Conservation (phyloP, 1,140 invertebrate species). For the Apis laboriosa region DNA sequence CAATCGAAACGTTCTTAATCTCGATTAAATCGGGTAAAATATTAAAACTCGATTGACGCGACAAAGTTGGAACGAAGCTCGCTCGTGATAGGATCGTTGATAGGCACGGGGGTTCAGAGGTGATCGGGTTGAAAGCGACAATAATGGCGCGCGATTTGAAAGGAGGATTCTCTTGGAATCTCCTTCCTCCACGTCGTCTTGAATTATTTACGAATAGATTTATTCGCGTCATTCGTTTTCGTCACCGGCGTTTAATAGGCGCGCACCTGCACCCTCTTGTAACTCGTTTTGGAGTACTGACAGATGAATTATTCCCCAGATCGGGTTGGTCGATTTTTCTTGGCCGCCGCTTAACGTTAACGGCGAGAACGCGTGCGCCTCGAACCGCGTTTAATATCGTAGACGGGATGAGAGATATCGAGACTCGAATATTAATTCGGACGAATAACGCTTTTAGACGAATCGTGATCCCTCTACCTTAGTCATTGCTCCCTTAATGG, state of each 20-base stretch:
- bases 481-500: conserved; percentile 22
- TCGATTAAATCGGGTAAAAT: background rate
- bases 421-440: conserved; percentile 38
- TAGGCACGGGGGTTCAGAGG: background rate
- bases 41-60: background rate
- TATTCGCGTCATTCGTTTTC: conserved; percentile 40
- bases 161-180: background rate
- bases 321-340: conserved; percentile 49
- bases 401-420: conserved; percentile 14
- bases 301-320: conserved; percentile 48
- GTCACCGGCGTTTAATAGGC: conserved; percentile 26
- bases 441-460: conserved; percentile 22
- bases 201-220: conserved; percentile 47
- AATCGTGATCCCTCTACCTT: background rate
- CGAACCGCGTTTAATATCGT: conserved; percentile 25
- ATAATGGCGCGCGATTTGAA: background rate
- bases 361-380: background rate
- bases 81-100: background rate
- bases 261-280: conserved; percentile 27
- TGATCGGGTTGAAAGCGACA: background rate
- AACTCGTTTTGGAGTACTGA: conserved; percentile 33
- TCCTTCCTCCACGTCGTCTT: background rate
- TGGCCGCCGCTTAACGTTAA: conserved; percentile 33
- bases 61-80: background rate
- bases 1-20: background rate